Base-by-base conservation (phyloP, 2,797 vertebrate species). In the Squalus acanthias region DNA sequence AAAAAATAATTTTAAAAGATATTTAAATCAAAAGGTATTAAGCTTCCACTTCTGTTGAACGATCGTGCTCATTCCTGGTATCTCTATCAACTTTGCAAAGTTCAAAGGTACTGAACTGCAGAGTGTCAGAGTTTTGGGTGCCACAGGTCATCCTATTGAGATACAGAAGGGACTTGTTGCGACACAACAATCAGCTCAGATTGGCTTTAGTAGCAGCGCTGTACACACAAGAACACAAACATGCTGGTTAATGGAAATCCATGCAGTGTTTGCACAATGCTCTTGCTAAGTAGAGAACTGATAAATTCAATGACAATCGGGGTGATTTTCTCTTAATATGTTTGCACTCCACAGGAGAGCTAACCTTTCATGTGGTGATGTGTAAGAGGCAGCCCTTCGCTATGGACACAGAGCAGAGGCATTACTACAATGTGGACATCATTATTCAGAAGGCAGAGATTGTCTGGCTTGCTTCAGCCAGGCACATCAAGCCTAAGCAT, bases 31-130 rank as follows among this genome's bases (percentile, higher is more conserved):
- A 76, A 74, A 95, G 74, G 74, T 33, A 63, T 33, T 76, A 20
- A 33, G 26, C 50, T 57, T 95, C 39, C 50, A 95, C 50, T 95
- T 22, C 69, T 95, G 69, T 29, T 60, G 29, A 72, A 33, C 13
- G 46, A 6, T 76, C 10, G 26, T 39, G 17, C 74, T 65, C 0
- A 96, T 97, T 97, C 96, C 96, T 96, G 96, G 79, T 87, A 96
- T 97, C 98, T 98, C 98, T 98, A 98, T 98, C 98, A 98, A 97
- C 97, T 98, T 98, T 97, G 98, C 98, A 99, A 98, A 99, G 98
- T 98, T 99, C 98, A 99, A 97, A 97, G 97, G 98, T 98, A 98
- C 97, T 98, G 97, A 97, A 97, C 97, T 97, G 97, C 97, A 67
- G 97, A 97, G 92, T 97, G 96, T 88, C 97, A 97, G 97, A 97